Conservation (phyloP, 1,140 invertebrate species). For the Chlorops oryzae region DNA sequence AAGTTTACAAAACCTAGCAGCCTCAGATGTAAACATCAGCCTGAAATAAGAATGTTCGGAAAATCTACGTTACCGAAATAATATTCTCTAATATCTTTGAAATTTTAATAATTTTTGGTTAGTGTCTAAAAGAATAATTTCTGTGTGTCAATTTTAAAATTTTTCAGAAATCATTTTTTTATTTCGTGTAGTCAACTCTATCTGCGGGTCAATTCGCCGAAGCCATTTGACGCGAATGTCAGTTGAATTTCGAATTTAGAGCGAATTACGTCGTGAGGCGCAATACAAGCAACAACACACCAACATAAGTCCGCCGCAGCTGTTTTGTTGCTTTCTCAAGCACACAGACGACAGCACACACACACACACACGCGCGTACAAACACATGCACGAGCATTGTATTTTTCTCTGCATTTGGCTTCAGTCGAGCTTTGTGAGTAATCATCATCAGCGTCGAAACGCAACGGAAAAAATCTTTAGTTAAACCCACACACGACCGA, state of each 20-base stretch:
- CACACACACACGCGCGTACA: no score
- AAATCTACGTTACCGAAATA: no score
- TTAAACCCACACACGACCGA: slow-evolving; percentile 8
- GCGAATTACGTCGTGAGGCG: background rate
- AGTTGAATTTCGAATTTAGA: slow-evolving; percentile 10
- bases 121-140: no score
- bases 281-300: slow-evolving; percentile 1
- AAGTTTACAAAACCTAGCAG: no score
- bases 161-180: no score
- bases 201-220: slow-evolving; percentile 2
- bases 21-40: no score
- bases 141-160: no score
- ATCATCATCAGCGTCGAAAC: slow-evolving; percentile 8
- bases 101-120: no score
- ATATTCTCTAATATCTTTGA: no score
- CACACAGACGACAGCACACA: background rate
- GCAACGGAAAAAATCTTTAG: slow-evolving; percentile 12
- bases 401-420: background rate
- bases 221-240: slow-evolving; percentile 11
- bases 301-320: background rate
- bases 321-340: no score
- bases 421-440: slow-evolving; percentile 15
- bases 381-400: slow-evolving; percentile 4
- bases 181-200: no score
- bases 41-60: no score